These are phyloP conservation scores for Cynocephalus volans DNA, from an alignment of 2,113 vertebrate species.

Conservation along the genomic window DNA sequence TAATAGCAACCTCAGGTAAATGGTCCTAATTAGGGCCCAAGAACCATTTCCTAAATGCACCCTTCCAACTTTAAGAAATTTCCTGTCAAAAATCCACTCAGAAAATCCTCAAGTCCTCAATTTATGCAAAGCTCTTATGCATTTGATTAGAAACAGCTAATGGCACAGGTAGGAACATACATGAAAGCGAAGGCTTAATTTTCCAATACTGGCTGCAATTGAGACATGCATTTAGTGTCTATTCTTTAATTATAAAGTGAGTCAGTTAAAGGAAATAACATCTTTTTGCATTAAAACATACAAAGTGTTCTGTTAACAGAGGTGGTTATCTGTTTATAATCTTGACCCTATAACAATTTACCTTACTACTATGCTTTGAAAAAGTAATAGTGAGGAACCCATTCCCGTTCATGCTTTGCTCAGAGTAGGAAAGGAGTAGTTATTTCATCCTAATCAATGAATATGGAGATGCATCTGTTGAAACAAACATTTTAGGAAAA, in stretches of 20 bases:
- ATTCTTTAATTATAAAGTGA: slow-evolving; percentile 12
- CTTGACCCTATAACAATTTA: background rate
- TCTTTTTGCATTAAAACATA: background rate
- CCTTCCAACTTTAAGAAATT: slow-evolving; percentile 79
- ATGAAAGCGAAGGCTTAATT: background rate
- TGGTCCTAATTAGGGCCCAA: slow-evolving; percentile 86
- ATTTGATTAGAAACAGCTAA: slow-evolving; percentile 68
- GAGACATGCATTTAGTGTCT: background rate
- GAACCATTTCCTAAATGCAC: slow-evolving; percentile 85
- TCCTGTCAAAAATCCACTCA: slow-evolving; percentile 78
- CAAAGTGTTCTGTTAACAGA: slow-evolving; percentile 2
- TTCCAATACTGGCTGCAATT: background rate
- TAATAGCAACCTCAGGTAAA: slow-evolving; percentile 84
- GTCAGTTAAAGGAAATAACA: background rate
- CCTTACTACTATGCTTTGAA: background rate
- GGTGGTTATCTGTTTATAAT: background rate
- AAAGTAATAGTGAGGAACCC: background rate
- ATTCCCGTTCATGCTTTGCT: slow-evolving; percentile 19
- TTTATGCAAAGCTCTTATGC: slow-evolving; percentile 57
- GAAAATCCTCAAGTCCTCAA: slow-evolving; percentile 56
- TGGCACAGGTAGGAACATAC: background rate
- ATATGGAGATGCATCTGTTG: background rate
- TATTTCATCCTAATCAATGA: background rate
- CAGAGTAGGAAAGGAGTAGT: background rate
- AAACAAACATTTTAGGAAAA: background rate